A percentile compares a stretch with the other conserved stretches of the same genome.
These are phyloP conservation scores for Amitus sp. DNA, from an alignment of 2,888 invertebrate species.

Conservation along the genomic window DNA sequence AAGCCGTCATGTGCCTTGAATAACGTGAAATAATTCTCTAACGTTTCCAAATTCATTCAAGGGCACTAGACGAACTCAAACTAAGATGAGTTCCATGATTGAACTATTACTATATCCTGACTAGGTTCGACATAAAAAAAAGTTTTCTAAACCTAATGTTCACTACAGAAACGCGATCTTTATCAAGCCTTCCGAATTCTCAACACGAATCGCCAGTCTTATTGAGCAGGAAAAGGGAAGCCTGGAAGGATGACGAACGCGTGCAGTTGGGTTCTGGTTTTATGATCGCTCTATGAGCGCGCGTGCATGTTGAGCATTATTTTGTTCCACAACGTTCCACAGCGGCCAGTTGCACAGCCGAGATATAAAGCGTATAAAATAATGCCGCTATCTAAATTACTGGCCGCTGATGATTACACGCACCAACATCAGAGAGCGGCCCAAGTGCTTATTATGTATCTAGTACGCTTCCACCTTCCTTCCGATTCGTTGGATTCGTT, in stretches of 20 bases:
- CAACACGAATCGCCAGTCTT: conserved; percentile 46
- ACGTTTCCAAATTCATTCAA: too few relatives aligned
- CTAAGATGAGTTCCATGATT: too few relatives aligned
- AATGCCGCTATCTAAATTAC: conserved; percentile 56
- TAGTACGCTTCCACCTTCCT: conserved; percentile 7
- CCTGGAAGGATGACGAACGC: conserved; percentile 55
- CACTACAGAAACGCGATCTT: conserved; percentile 49
- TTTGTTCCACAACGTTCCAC: conserved; percentile 46
- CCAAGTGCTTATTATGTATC: conserved; percentile 10
- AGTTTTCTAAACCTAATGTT: too few relatives aligned
- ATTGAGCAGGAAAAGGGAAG: conserved; percentile 44
- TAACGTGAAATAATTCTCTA: too few relatives aligned
- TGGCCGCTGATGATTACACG: conserved; percentile 44
- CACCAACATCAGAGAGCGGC: conserved; percentile 10
- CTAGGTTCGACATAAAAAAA: too few relatives aligned
- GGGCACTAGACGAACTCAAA: too few relatives aligned
- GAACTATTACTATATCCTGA: too few relatives aligned
- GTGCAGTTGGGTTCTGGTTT: conserved; percentile 56
- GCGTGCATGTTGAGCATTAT: conserved; percentile 51
- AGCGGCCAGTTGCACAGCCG: conserved; percentile 25
- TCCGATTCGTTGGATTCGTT: neutral
- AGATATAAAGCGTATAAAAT: conserved; percentile 51
- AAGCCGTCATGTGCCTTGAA: too few relatives aligned
- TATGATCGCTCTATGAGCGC: conserved; percentile 52
- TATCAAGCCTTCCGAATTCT: conserved; percentile 50